These are phyloP conservation scores for Eulemur coronatus DNA, from an alignment of 2,797 vertebrate genomes.

Conservation along the genomic window DNA sequence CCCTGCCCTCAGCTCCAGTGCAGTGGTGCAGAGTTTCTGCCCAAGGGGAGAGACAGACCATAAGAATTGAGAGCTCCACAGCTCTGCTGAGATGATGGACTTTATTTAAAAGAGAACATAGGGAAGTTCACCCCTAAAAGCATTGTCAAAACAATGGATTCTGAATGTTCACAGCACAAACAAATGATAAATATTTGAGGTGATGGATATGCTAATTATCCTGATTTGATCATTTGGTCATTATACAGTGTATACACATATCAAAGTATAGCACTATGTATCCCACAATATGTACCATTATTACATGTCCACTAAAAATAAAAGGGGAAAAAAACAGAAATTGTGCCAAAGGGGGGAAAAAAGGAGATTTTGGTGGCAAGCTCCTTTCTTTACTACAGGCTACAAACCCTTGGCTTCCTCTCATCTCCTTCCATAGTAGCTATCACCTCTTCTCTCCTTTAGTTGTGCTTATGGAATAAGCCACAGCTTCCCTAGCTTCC, in stretches of 20 bases:
- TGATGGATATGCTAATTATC: neutral
- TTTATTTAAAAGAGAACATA: neutral
- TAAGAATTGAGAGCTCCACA: neutral
- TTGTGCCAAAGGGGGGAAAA: neutral
- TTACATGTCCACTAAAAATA: neutral
- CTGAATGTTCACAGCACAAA: neutral
- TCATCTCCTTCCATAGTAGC: neutral
- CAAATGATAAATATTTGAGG: neutral
- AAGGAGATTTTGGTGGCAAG: neutral
- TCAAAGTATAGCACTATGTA: neutral
- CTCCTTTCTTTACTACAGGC: neutral
- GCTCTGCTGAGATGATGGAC: neutral
- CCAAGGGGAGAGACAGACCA: neutral
- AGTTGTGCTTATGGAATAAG: neutral
- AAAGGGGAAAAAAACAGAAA: neutral
- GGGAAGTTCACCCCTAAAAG: neutral
- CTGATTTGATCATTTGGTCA: neutral
- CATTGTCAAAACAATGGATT: neutral
- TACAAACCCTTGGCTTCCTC: neutral
- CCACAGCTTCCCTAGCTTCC: neutral
- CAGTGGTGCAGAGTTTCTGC: neutral
- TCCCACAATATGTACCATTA: neutral
- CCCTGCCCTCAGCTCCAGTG: neutral
- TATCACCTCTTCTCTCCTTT: neutral
- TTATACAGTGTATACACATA: neutral